phyloP scores from a whole-genome alignment of 53 echinoderm and acorn worm genomes.

The Stichopus horrens region DNA sequence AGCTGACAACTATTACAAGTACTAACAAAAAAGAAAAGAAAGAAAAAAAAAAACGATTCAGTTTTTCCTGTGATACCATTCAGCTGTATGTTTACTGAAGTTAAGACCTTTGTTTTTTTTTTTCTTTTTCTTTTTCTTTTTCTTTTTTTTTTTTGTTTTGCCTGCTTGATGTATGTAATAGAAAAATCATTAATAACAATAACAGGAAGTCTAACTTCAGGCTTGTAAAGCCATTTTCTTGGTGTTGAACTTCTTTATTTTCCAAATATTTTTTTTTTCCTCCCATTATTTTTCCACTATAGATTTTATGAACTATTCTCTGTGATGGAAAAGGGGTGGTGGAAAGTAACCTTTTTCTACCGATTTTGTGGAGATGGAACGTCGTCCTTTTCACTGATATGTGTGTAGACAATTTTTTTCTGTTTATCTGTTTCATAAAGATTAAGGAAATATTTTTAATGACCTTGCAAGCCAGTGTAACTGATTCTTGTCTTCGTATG shows the following conservation, averaged over 20 bases:
- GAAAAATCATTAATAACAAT: neutral
- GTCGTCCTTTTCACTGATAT: too few relatives aligned
- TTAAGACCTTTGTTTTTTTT: neutral
- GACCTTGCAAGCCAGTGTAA: too few relatives aligned
- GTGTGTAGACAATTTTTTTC: too few relatives aligned
- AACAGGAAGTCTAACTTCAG: constrained; percentile 33
- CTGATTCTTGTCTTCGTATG: too few relatives aligned
- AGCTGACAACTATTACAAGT: constrained; percentile 34
- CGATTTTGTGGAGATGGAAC: neutral
- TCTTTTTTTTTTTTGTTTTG: neutral
- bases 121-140: neutral
- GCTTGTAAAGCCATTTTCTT: constrained; percentile 41
- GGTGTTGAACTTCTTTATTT: neutral
- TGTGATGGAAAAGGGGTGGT: neutral
- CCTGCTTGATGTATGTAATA: constrained; percentile 21
- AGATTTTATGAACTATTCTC: neutral
- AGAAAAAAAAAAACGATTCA: neutral
- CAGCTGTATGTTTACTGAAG: constrained; percentile 18
- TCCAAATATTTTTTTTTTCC: neutral
- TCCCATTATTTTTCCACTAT: neutral
- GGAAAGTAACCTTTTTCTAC: neutral
- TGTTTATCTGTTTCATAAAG: too few relatives aligned
- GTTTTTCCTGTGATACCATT: constrained; percentile 5
- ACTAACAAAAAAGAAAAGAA: neutral
- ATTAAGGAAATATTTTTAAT: too few relatives aligned